These are phyloP conservation scores for Eupithecia vulgata DNA, from an alignment of 2,888 invertebrate species.

Conservation along the genomic window DNA sequence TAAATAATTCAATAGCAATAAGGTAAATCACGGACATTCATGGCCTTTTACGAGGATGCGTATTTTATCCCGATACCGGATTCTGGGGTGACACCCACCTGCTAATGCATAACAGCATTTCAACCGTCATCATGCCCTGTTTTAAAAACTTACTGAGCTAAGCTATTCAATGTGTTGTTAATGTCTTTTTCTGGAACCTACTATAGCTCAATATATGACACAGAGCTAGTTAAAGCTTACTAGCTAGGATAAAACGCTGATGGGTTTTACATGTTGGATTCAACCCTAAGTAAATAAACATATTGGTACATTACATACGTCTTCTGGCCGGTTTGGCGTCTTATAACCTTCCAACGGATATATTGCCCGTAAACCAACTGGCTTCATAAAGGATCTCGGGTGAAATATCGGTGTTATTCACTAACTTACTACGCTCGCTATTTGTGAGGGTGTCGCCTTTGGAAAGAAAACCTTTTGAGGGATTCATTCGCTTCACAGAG, in stretches of 20 bases:
- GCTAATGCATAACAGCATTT: not conserved
- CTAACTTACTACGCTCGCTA: constrained; percentile 18
- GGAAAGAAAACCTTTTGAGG: constrained; percentile 24
- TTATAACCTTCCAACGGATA: constrained; percentile 20
- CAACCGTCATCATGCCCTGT: not conserved
- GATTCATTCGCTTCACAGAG: constrained; percentile 12
- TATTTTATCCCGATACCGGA: constrained; percentile 35
- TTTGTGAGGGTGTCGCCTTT: constrained; percentile 20
- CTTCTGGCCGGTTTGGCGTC: constrained; percentile 29
- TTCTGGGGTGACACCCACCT: constrained; percentile 12
- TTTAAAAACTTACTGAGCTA: not conserved
- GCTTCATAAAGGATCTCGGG: constrained; percentile 29
- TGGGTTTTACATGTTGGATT: not conserved
- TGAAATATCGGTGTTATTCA: constrained; percentile 22
- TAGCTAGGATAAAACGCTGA: not conserved
- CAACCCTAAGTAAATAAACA: constrained; percentile 25
- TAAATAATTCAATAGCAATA: constrained; percentile 39
- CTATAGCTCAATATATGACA: not conserved
- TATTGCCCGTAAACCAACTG: constrained; percentile 32
- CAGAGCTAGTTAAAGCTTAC: not conserved
- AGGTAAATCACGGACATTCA: constrained; percentile 37
- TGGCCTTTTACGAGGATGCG: constrained; percentile 36
- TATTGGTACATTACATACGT: constrained; percentile 35
- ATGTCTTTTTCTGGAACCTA: not conserved
- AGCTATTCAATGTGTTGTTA: not conserved